Conservation (phyloP, 2,888 invertebrate genomes). For the Halictus ligatus region DNA sequence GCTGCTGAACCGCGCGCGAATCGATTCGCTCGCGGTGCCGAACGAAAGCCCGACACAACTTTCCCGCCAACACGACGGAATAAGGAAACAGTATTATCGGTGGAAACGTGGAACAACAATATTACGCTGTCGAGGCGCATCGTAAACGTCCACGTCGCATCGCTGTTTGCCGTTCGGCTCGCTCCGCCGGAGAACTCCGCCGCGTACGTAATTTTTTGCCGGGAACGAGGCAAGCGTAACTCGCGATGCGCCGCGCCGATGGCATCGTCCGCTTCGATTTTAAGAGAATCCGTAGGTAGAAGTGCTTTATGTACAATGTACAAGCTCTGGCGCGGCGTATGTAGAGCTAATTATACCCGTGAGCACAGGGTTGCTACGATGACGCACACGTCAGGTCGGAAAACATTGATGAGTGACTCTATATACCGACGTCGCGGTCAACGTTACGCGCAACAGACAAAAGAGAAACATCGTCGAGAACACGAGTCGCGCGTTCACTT, state of each 20-base stretch:
- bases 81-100: not conserved
- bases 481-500: too few relatives aligned
- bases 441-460: slow-evolving; percentile 14
- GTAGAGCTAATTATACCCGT: slow-evolving; percentile 69
- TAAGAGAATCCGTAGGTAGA: slow-evolving; percentile 62
- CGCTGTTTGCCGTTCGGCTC: not conserved
- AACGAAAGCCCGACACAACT: not conserved
- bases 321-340: slow-evolving; percentile 39
- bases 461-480: not conserved
- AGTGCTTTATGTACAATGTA: slow-evolving; percentile 45
- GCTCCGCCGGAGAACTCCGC: not conserved
- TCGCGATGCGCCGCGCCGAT: slow-evolving; percentile 16
- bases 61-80: not conserved
- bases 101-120: slow-evolving; percentile 8
- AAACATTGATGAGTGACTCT: slow-evolving; percentile 67
- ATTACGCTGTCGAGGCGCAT: not conserved
- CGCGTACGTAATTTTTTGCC: not conserved
- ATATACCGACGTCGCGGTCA: slow-evolving; percentile 29
- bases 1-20: not conserved
- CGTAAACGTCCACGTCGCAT: not conserved
- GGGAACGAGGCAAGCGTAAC: not conserved
- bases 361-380: slow-evolving; percentile 65
- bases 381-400: slow-evolving; percentile 67
- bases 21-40: not conserved
- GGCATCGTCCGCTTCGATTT: slow-evolving; percentile 58